Evolutionary conservation across 2,888 invertebrate genomes (phyloP), one percentile per base, ranked within the genome.

Genomic region (Eilema caniola): DNA sequence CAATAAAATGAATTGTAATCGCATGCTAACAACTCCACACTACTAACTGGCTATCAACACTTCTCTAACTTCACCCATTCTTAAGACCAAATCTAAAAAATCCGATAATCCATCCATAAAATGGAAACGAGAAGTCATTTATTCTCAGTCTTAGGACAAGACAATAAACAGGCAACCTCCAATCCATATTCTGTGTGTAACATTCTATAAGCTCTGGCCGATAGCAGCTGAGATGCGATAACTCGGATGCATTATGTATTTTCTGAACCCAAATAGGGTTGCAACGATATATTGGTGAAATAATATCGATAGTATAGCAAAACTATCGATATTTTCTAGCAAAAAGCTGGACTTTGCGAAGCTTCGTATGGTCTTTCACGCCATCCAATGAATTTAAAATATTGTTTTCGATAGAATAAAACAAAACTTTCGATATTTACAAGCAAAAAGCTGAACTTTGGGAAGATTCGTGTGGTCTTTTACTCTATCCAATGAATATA

Each of bases 191-290:
- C 56, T 10, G 37, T 70, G 33, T 61, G 61, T 61, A 56, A 67
- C 67, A 67, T 77, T 72, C 80, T 70, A 74, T 81, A 82, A 82
- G 75, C 73, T 71, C 16, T 12, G 66, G 75, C 70, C 82, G n/a
- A 41, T 57, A 66, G 20, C 28, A 61, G n/a, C 31, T 33, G 16
- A 37, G 62, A 68, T 67, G 28, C 16, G 74, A 73, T 76, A 76
- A 37, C 56, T 12, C 12, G 28, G 7, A 66, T 80, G 79, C 79
- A 80, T 80, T 76, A 80, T 80, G 79, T 79, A 80, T 80, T 72
- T 74, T 64, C 63, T 14, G 12, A 59, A 10, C 47, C 41, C 63
- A 37, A 59, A 25, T 59, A 23, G 25, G 23, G 25, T 24, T 24
- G 25, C 23, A 59, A 16, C 25, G 25, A 59, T 24, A 59, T 24